phyloP scores from a whole-genome alignment of 2,888 invertebrate species.

The Mesorhabditis spiculigera region DNA sequence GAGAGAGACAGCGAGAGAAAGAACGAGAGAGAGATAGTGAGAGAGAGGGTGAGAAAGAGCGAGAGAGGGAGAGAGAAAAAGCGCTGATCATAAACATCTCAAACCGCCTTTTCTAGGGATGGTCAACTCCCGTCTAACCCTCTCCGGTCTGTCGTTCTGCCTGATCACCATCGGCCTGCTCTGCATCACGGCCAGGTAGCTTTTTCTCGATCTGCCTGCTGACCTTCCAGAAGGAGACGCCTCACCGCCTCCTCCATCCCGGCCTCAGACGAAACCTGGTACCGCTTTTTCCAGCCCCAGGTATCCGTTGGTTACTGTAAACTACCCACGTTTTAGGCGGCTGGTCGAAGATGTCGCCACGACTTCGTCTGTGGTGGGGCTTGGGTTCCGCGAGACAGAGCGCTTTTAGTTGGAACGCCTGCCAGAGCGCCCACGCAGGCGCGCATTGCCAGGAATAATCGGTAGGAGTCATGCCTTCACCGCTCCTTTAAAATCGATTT shows the following conservation, averaged over 20 bases:
- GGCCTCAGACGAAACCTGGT: conserved; percentile 34
- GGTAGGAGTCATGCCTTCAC: background rate
- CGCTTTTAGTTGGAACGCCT: background rate
- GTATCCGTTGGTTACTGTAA: background rate
- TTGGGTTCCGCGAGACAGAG: conserved; percentile 31
- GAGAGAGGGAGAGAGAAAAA: background rate
- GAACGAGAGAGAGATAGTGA: too few relatives aligned
- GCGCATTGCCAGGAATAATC: background rate
- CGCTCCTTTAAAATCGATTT: background rate
- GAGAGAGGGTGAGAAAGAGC: too few relatives aligned
- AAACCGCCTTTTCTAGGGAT: conserved; percentile 16
- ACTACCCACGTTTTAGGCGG: background rate
- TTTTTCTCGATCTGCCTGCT: background rate
- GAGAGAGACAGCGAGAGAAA: too few relatives aligned
- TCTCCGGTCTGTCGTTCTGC: conserved; percentile 43
- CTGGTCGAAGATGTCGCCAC: conserved; percentile 27
- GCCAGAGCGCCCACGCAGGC: background rate
- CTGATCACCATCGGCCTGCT: conserved; percentile 42
- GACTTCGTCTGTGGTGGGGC: conserved; percentile 37
- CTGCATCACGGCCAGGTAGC: conserved; percentile 34
- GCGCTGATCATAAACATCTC: conserved; percentile 9
- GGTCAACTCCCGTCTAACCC: conserved; percentile 39
- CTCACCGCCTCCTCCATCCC: conserved; percentile 17
- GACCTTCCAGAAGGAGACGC: conserved; percentile 19
- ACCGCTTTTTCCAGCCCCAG: conserved; percentile 25